phyloP scores from a whole-genome alignment of 1,140 invertebrate genomes.

The Patella vulgata region DNA sequence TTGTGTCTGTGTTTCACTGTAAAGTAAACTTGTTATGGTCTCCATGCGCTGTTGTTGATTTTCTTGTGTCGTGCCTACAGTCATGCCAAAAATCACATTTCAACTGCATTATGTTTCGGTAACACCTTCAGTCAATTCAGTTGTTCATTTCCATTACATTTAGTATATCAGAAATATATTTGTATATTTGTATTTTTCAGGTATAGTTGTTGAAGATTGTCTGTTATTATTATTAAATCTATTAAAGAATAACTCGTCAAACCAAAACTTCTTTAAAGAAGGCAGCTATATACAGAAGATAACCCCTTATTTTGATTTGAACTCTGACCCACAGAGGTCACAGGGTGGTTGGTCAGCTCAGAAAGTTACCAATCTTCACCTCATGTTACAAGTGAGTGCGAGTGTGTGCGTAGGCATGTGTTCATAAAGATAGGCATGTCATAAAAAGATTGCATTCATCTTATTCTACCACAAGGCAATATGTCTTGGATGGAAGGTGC shows the following conservation, averaged over 20 bases:
- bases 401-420: not conserved
- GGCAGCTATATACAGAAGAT: conserved; percentile 90
- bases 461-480: not conserved
- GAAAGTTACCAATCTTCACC: conserved; percentile 94
- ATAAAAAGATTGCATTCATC: not conserved
- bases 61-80: too few relatives aligned
- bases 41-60: too few relatives aligned
- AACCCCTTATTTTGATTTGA: conserved; percentile 84
- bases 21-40: too few relatives aligned
- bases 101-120: too few relatives aligned
- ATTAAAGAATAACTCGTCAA: conserved; percentile 94
- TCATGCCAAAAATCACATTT: too few relatives aligned
- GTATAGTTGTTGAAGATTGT: conserved; percentile 98
- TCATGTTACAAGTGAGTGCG: conserved; percentile 79
- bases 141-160: too few relatives aligned
- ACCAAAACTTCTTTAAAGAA: conserved; percentile 99
- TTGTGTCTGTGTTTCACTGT: too few relatives aligned
- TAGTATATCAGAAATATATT: too few relatives aligned
- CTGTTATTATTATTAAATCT: conserved; percentile 94
- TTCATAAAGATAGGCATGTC: too few relatives aligned
- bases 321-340: conserved; percentile 66
- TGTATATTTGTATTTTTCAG: conserved; percentile 46
- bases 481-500: too few relatives aligned
- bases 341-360: conserved; percentile 89
- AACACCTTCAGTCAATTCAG: too few relatives aligned